A percentile compares a stretch with the other conserved stretches of the same genome.
Evolutionary conservation across 2,797 vertebrate species (phyloP).

Genomic region (Poecilia wingei): DNA sequence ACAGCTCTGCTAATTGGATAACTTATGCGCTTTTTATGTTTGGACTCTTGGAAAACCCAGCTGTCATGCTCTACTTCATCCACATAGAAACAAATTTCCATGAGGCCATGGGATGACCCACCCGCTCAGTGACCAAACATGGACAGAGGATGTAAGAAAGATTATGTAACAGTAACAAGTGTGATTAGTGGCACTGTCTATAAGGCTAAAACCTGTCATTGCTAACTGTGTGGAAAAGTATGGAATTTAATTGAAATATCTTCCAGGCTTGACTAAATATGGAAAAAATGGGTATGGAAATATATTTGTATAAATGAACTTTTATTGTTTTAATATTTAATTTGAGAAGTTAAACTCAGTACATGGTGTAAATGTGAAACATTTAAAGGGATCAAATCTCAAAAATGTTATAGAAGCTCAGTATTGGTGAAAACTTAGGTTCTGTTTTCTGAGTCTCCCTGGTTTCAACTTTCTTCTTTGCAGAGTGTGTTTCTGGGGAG

Average conservation of each 20-base stretch:
- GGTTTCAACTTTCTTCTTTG: background rate
- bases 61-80: slow-evolving; percentile 68
- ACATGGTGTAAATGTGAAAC: background rate
- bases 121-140: slow-evolving; percentile 52
- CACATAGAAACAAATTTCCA: slow-evolving; percentile 53
- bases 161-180: slow-evolving; percentile 41
- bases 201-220: slow-evolving; percentile 7
- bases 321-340: background rate
- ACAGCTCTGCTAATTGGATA: slow-evolving; percentile 56
- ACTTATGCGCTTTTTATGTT: slow-evolving; percentile 46
- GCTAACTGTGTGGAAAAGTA: slow-evolving; percentile 8
- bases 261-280: background rate
- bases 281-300: background rate
- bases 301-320: background rate
- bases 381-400: background rate
- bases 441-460: background rate
- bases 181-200: background rate
- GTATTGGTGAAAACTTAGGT: background rate
- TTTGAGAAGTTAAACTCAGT: background rate
- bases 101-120: slow-evolving; percentile 48
- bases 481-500: background rate
- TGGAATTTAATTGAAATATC: background rate
- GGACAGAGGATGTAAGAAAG: slow-evolving; percentile 42
- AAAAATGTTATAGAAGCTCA: background rate
- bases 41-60: slow-evolving; percentile 51